Evolutionary conservation across 2,113 vertebrate genomes (phyloP).

Genomic region (Pipra filicauda): DNA sequence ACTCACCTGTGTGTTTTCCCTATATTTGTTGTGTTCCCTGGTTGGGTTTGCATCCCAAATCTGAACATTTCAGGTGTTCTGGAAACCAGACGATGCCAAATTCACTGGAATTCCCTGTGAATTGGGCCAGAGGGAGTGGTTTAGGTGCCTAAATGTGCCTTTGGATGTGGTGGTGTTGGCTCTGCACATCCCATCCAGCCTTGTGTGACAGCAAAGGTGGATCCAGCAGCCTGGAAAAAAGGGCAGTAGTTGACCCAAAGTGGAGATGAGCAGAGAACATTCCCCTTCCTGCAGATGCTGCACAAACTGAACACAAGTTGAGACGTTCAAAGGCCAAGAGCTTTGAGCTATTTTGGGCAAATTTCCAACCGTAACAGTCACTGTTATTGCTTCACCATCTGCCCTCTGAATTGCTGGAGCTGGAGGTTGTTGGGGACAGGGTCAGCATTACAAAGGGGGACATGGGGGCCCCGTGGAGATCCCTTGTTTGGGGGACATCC

Average conservation of each 20-base stretch:
- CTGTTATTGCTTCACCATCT: background rate
- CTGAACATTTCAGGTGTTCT: accelerated
- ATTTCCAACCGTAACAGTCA: constrained; percentile 11
- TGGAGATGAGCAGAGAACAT: background rate
- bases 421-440: background rate
- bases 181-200: background rate
- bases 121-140: background rate
- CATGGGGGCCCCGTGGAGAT: background rate
- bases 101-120: background rate
- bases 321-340: background rate
- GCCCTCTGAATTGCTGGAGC: background rate
- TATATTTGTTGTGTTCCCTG: background rate
- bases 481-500: background rate
- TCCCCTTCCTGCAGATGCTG: background rate
- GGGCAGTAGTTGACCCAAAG: background rate
- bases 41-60: background rate
- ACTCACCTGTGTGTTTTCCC: background rate
- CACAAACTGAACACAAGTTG: background rate
- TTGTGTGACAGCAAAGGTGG: accelerated
- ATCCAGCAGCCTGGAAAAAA: background rate
- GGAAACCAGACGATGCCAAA: accelerated
- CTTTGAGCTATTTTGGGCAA: background rate
- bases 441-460: background rate
- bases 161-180: accelerated
- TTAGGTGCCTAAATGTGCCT: background rate